Evolutionary conservation across 92 coral and sea anemone species (phyloP), one percentile per base, ranked within the genome.

Genomic region (Porites evermanni): DNA sequence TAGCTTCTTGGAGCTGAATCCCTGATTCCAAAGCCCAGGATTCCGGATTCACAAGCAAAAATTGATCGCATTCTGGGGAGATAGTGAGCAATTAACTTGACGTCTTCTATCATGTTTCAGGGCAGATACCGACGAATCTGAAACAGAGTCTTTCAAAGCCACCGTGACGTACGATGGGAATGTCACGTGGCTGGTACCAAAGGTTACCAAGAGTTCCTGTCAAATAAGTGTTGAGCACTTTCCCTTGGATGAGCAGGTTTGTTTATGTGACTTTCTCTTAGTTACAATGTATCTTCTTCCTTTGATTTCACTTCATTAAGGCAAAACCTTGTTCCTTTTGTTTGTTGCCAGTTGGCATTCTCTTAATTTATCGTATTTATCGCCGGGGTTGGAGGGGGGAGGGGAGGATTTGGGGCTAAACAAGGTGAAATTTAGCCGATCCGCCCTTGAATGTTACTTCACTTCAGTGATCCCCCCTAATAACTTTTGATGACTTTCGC

Each of bases 221-320:
- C 81, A 88, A 65, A 97, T 97, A 18, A 84, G 89, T 82, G 97
- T 97, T 44, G 84, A 86, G 54, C 77, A 93, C 72, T 97, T 97
- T 52, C 99, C 99, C 9, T 91, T 97, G 79, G 99, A 97, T 58
- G 95, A 97, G 64, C 99, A 97, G 97, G 99, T 83, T 11, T 24
- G 75, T 47, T 2, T 16, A 8, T 13, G 72, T 23, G 38, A 53
- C 13, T 8, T 70, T 21, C 16, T 2, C 8, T 13, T 32, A 19
- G n/a, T 38, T 32, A 38, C 47, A 38, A 4, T 4, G 47, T 38
- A 38, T 38, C 47, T 38, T 38, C 47, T 38, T 38, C 7, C 3
- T 56, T 32, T 38, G 20, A 14, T 1, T 21, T 63, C n/a, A 12
- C 8, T 63, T 16, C 21, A 17, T 56, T 56, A 14, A 56, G 47